phyloP scores from a whole-genome alignment of 64 coral and sea anemone genomes.

The Pocillopora verrucosa region DNA sequence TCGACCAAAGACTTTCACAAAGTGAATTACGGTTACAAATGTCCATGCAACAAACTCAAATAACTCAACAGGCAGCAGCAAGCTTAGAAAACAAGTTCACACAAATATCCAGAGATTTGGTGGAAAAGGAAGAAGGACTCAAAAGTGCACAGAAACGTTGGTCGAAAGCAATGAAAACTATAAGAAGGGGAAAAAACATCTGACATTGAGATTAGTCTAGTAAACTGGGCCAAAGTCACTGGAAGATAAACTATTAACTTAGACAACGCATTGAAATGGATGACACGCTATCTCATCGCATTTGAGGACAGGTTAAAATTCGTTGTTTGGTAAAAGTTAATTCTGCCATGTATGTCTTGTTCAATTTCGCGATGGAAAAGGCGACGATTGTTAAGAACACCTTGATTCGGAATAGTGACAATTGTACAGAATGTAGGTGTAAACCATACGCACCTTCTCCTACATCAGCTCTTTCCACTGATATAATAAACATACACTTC shows the following conservation, averaged over 20 bases:
- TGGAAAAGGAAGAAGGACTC: background rate
- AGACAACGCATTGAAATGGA: too few species aligned
- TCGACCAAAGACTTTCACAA: background rate
- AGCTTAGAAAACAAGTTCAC: background rate
- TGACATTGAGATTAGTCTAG: too few species aligned
- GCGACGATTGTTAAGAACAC: too few species aligned
- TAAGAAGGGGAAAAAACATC: too few species aligned
- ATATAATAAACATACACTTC: constrained; percentile 93
- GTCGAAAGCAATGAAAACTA: too few species aligned
- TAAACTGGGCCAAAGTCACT: background rate
- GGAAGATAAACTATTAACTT: background rate
- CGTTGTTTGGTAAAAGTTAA: background rate
- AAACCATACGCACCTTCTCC: constrained; percentile 50
- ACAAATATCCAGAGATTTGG: background rate
- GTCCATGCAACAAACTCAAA: background rate
- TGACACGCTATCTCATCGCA: background rate
- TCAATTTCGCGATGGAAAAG: too few species aligned
- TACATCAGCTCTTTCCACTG: constrained; percentile 65
- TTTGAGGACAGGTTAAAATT: too few species aligned
- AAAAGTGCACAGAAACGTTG: background rate
- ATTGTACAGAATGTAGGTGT: too few species aligned
- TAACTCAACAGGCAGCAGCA: background rate
- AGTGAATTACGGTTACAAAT: background rate
- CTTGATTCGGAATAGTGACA: too few species aligned
- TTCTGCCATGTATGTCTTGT: too few species aligned